Evolutionary conservation across 2,888 invertebrate genomes (phyloP), one percentile per base, ranked within the genome.

Genomic region (Caenorhabditis sp.): DNA sequence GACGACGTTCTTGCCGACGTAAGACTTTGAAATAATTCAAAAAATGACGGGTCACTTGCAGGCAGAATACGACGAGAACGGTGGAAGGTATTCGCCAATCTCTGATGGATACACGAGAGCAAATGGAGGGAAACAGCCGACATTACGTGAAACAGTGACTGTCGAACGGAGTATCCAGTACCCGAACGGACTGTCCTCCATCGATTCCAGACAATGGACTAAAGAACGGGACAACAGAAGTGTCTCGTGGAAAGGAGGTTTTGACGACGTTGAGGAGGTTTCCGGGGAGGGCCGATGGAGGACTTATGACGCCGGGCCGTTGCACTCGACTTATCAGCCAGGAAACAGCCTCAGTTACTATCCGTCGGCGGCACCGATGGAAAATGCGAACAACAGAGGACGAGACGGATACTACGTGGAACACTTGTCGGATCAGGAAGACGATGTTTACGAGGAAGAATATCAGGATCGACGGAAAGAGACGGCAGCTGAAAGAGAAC

Each of bases 291-390:
- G 63, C 8, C 26, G 20, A 20, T 62, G 37, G 37, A 46, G 62
- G 2, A 24, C 43, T 1, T 66, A 74, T 37, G 68, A 68, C n/a
- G 35, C 35, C 9, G 6, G 6, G 35, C 35, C 35, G 6, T 52
- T 43, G 4, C 75, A 76, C 15, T 76, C 76, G 2, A 59, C 55
- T 11, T 76, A 76, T 53, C 76, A 76, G 43, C 65, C 63, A 15
- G 76, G 76, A n/a, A n/a, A n/a, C n/a, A n/a, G n/a, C n/a, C n/a
- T n/a, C 22, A 76, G 76, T 30, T 75, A 75, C 52, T 75, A 75
- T 59, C 75, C 75, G 26, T 63, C 75, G 24, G 52, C 43, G 27
- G 52, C 45, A 4, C 52, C 46, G 5, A 37, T n/a, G 2, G 11
- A 30, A 24, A n/a, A n/a, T n/a, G n/a, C 35, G 24, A 56, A 48